Percentiles rank a stretch among this genome's conserved stretches.
These are phyloP conservation scores for Drosophila tripunctata DNA, from an alignment of 2,888 invertebrate genomes.

Conservation along the genomic window DNA sequence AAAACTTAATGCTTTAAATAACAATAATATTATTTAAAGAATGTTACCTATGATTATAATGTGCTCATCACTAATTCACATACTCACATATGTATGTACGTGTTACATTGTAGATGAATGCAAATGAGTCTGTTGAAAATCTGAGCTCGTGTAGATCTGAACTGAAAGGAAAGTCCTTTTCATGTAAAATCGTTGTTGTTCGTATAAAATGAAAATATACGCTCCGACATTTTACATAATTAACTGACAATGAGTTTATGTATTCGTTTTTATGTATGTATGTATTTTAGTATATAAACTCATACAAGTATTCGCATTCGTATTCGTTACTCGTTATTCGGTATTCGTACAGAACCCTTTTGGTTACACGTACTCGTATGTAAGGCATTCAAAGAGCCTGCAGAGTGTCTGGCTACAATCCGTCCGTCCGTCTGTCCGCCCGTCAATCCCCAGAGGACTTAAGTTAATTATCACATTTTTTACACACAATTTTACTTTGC, in stretches of 20 bases:
- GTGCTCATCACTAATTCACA: conserved; percentile 36
- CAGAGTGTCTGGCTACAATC: conserved; percentile 12
- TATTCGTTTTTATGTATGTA: conserved; percentile 34
- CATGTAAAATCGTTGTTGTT: conserved; percentile 28
- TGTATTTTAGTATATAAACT: conserved; percentile 3
- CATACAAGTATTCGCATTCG: conserved; percentile 6
- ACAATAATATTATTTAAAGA: background rate
- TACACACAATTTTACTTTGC: conserved; percentile 79
- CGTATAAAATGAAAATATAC: conserved; percentile 46
- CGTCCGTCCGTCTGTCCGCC: background rate
- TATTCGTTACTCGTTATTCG: conserved; percentile 4
- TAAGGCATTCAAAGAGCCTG: conserved; percentile 32
- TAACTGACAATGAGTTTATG: conserved; percentile 72
- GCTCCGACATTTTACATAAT: conserved; percentile 71
- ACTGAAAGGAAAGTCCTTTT: conserved; percentile 58
- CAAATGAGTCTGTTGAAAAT: conserved; percentile 44
- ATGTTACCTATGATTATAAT: background rate
- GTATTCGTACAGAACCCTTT: conserved; percentile 7
- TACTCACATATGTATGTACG: background rate
- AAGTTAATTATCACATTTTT: conserved; percentile 79
- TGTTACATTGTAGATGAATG: conserved; percentile 11
- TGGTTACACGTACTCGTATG: background rate
- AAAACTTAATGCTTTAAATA: no score
- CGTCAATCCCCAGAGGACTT: conserved; percentile 70
- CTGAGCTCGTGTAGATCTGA: conserved; percentile 31